These are phyloP conservation scores for Alentia gelatinosa DNA, from an alignment of 2,888 invertebrate species.

Conservation along the genomic window DNA sequence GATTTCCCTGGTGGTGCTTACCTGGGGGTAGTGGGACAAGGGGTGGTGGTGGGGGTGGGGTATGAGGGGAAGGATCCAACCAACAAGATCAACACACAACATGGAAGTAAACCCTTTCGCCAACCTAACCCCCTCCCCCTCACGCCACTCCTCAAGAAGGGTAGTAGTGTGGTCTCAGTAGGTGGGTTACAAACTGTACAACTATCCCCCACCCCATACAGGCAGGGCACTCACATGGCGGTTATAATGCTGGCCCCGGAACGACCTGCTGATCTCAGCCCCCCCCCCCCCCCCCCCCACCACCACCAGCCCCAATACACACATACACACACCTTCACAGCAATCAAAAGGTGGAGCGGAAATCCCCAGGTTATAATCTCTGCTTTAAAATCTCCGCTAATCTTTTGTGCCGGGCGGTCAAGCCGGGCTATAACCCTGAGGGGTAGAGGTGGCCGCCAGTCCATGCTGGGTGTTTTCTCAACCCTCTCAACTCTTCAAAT, in stretches of 20 bases:
- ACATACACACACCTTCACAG: background rate
- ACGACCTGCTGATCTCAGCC: too few species aligned
- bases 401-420: background rate
- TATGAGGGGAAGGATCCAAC: background rate
- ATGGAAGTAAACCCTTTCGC: background rate
- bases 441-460: background rate
- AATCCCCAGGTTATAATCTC: slow-evolving; percentile 1
- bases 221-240: too few species aligned
- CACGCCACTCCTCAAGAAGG: too few species aligned
- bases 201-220: too few species aligned
- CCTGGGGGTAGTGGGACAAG: background rate
- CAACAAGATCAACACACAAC: background rate
- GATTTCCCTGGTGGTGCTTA: background rate
- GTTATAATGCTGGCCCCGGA: too few species aligned
- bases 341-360: background rate
- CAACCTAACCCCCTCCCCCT: background rate
- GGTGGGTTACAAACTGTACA: background rate
- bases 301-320: background rate
- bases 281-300: background rate
- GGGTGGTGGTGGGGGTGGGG: background rate
- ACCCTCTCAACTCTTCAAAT: background rate
- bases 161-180: background rate
- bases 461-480: background rate
- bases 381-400: slow-evolving; percentile 1
- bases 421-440: background rate